phyloP scores from a whole-genome alignment of 2,113 vertebrate genomes.

The Misgurnus anguillicaudatus region DNA sequence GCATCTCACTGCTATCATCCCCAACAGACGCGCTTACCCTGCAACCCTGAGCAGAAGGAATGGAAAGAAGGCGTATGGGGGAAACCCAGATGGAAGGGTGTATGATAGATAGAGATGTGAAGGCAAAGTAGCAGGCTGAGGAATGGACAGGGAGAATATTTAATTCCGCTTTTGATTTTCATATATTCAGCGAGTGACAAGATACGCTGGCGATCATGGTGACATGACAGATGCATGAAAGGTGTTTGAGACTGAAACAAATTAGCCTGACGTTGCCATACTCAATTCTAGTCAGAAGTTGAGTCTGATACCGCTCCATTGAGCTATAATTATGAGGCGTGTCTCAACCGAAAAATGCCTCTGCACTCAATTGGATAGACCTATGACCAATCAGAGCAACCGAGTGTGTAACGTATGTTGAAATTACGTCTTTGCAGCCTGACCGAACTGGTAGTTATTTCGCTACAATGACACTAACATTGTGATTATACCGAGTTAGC shows the following conservation, averaged over 20 bases:
- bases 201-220: neutral
- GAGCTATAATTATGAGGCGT: too few species aligned
- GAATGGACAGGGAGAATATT: slow-evolving; percentile 7
- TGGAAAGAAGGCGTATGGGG: slow-evolving; percentile 3
- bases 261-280: too few species aligned
- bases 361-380: too few species aligned
- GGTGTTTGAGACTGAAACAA: neutral
- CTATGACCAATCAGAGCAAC: too few species aligned
- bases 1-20: slow-evolving; percentile 7
- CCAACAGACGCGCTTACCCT: slow-evolving; percentile 24
- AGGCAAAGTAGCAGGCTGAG: neutral
- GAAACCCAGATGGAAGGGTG: slow-evolving; percentile 23
- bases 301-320: too few species aligned
- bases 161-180: slow-evolving; percentile 7
- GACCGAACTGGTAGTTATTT: too few species aligned
- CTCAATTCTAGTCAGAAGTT: too few species aligned
- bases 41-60: slow-evolving; percentile 9
- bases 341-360: too few species aligned
- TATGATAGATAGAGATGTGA: slow-evolving; percentile 38
- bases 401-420: too few species aligned
- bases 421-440: too few species aligned
- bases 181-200: slow-evolving; percentile 30
- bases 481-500: too few species aligned
- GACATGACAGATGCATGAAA: neutral
- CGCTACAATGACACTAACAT: too few species aligned